A percentile compares a stretch with the other conserved stretches of the same genome.
Conservation (phyloP, 1,140 invertebrate species). For the Polyergus mexicanus region DNA sequence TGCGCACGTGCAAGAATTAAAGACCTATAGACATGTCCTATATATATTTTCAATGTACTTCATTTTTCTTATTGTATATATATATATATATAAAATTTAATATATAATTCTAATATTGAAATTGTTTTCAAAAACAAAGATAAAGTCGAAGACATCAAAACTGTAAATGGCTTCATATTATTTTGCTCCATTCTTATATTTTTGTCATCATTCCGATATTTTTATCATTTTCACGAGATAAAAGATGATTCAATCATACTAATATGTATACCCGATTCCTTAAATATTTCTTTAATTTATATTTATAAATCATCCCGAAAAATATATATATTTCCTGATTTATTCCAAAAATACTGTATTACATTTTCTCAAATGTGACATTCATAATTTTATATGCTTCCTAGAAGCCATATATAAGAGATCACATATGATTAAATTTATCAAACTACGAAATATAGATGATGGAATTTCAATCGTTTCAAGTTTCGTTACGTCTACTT, state of each 20-base stretch:
- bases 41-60: constrained; percentile 23
- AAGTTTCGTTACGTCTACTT: constrained; percentile 26
- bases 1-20: constrained; percentile 52
- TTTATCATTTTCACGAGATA: not conserved
- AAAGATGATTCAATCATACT: not conserved
- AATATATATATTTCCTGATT: not conserved
- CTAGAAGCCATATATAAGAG: not conserved
- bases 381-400: not conserved
- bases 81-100: too few species aligned
- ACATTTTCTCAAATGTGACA: too few species aligned
- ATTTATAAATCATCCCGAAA: not conserved
- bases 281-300: not conserved
- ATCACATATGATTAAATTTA: constrained; percentile 23
- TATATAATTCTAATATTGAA: too few species aligned
- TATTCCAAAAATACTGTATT: not conserved
- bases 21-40: constrained; percentile 30
- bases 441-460: not conserved
- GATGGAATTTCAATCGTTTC: not conserved
- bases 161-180: not conserved
- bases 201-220: not conserved
- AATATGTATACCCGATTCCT: not conserved
- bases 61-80: not conserved
- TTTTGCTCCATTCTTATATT: not conserved
- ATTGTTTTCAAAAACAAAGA: not conserved
- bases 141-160: not conserved